Conservation (phyloP, 2,113 vertebrate species). For the Heterochromis multidens region DNA sequence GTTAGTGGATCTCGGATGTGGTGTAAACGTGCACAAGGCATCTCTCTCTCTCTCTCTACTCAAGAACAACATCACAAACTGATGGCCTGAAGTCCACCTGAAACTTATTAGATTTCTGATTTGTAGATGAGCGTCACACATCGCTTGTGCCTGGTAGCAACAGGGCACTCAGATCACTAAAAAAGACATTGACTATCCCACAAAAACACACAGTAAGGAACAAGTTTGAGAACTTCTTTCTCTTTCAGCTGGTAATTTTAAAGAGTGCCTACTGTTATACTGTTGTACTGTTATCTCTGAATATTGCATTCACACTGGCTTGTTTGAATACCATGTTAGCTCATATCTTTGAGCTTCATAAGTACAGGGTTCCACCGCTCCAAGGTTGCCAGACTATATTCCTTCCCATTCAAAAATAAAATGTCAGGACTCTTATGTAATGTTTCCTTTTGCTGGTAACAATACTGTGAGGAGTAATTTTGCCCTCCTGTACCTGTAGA, state of each 20-base stretch:
- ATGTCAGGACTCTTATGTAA: background rate
- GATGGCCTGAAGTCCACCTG: constrained; percentile 4
- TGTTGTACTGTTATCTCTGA: background rate
- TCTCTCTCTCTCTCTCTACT: background rate
- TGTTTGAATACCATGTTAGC: background rate
- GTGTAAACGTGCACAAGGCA: background rate
- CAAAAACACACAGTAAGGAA: background rate
- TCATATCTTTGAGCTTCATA: background rate
- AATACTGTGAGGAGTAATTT: background rate
- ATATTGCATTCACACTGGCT: background rate
- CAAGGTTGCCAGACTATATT: background rate
- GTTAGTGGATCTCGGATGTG: constrained; percentile 33
- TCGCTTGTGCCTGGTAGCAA: background rate
- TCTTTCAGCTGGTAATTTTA: background rate
- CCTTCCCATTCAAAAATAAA: background rate
- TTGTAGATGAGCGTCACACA: background rate
- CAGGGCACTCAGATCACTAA: background rate
- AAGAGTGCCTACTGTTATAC: background rate
- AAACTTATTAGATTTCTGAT: constrained; percentile 36
- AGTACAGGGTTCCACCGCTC: background rate
- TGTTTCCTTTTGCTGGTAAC: background rate
- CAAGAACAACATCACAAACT: background rate
- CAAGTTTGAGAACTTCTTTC: background rate
- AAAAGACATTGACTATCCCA: background rate
- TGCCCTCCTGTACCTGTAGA: constrained; percentile 76